Evolutionary conservation across 2,113 vertebrate genomes (phyloP).

Genomic region (Rousettus leschenaultii): DNA sequence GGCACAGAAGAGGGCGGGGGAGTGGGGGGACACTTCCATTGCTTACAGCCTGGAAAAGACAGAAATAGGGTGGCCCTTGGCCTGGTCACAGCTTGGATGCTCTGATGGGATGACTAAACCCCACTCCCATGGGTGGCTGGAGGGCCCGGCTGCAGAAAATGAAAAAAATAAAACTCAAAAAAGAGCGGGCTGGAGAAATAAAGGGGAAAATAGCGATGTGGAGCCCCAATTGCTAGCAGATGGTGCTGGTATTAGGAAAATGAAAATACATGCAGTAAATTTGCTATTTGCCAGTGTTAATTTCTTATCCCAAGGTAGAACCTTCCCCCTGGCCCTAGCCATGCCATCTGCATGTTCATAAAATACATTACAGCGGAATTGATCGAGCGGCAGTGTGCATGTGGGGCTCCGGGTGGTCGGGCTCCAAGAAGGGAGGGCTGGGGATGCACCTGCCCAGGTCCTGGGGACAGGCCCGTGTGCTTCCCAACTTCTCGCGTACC

Average conservation of each 20-base stretch:
- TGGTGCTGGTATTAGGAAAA: slow-evolving; percentile 87
- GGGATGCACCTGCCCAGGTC: not conserved
- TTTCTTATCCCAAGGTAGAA: slow-evolving; percentile 86
- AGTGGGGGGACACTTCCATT: not conserved
- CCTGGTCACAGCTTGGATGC: not conserved
- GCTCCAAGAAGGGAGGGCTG: not conserved
- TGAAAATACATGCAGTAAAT: slow-evolving; percentile 87
- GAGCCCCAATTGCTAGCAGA: slow-evolving; percentile 86
- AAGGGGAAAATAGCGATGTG: not conserved
- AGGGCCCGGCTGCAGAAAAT: not conserved
- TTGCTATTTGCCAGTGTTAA: slow-evolving; percentile 85
- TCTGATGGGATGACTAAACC: not conserved
- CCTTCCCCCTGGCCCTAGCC: slow-evolving; percentile 80
- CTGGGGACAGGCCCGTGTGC: not conserved
- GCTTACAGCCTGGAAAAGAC: not conserved
- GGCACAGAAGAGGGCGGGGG: not conserved
- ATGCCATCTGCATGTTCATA: slow-evolving; percentile 82
- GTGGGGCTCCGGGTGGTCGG: slow-evolving; percentile 24
- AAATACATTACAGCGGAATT: slow-evolving; percentile 70
- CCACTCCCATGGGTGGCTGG: not conserved
- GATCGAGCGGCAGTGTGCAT: slow-evolving; percentile 48
- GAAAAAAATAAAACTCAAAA: not conserved
- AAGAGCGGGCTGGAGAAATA: slow-evolving; percentile 28
- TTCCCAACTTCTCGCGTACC: rapidly evolving
- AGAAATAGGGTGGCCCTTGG: no score